These are phyloP conservation scores for Nymphalis io DNA, from an alignment of 1,140 invertebrate species.

Conservation along the genomic window DNA sequence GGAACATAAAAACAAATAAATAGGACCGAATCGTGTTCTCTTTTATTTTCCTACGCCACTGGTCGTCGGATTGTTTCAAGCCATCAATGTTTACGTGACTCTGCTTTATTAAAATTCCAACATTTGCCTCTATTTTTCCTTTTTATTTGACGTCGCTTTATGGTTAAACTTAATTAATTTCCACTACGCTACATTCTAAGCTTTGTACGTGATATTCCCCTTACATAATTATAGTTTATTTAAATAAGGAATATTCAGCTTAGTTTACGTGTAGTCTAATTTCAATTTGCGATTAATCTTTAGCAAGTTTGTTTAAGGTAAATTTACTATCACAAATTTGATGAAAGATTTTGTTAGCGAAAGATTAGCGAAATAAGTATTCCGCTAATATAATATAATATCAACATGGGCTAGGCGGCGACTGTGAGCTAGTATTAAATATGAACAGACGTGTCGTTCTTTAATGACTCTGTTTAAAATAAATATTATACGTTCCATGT, in stretches of 20 bases:
- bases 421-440: too few relatives aligned
- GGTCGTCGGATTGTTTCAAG: constrained; percentile 41
- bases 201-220: constrained; percentile 12
- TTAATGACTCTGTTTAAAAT: constrained; percentile 5
- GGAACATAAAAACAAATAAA: constrained; percentile 56
- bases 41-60: constrained; percentile 43
- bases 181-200: constrained; percentile 43
- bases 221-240: constrained; percentile 20
- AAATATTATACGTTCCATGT: constrained; percentile 23
- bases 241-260: constrained; percentile 9
- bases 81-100: constrained; percentile 73
- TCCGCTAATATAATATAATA: too few relatives aligned
- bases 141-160: constrained; percentile 58
- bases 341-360: too few relatives aligned
- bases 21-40: constrained; percentile 35
- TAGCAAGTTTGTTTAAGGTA: too few relatives aligned
- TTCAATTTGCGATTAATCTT: not conserved
- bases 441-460: not conserved
- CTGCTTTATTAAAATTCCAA: constrained; percentile 74
- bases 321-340: too few relatives aligned
- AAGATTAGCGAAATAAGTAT: too few relatives aligned
- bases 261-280: not conserved
- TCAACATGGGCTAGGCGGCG: too few relatives aligned
- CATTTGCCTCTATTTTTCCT: constrained; percentile 59
- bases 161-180: constrained; percentile 69